Conservation (phyloP, 37 sponge, comb jelly and placozoan species). For the Diacarnus erythraeanus region DNA sequence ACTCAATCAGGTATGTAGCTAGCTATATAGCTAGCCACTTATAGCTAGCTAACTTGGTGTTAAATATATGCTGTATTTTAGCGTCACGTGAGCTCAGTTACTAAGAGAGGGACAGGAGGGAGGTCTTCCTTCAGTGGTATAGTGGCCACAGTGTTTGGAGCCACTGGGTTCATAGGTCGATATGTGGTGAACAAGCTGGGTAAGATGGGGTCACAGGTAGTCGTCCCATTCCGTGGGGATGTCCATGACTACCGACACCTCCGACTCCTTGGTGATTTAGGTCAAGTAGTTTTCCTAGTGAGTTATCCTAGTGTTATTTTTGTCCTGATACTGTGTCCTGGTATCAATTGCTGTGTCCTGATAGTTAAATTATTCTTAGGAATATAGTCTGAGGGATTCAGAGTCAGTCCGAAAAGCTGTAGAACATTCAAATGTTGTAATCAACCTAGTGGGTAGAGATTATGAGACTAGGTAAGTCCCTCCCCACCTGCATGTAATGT, state of each 20-base stretch:
- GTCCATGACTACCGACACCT: conserved; percentile 86
- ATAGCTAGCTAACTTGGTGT: neutral
- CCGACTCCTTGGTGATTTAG: conserved; percentile 89
- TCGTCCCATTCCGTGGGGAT: conserved; percentile 86
- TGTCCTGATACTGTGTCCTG: no score
- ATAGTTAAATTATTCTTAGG: no score
- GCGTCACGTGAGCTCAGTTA: conserved; percentile 39
- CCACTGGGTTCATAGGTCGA: conserved; percentile 92
- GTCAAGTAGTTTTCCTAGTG: conserved; percentile 78
- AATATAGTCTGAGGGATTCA: conserved; percentile 72
- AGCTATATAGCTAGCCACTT: neutral
- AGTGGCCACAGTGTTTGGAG: conserved; percentile 97
- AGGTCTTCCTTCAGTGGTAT: conserved; percentile 94
- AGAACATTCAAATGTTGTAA: conserved; percentile 88
- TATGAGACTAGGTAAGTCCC: conserved; percentile 79
- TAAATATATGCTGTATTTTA: no score
- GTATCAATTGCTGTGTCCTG: neutral
- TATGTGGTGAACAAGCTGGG: conserved; percentile 95
- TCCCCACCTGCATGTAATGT: neutral
- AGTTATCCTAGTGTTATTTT: no score
- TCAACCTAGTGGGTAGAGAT: conserved; percentile 92
- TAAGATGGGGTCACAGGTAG: conserved; percentile 82
- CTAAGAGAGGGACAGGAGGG: conserved; percentile 82
- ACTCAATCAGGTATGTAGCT: neutral
- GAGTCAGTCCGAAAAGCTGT: conserved; percentile 74